Conservation (phyloP, 2,888 invertebrate genomes). For the Yponomeuta cagnagella region DNA sequence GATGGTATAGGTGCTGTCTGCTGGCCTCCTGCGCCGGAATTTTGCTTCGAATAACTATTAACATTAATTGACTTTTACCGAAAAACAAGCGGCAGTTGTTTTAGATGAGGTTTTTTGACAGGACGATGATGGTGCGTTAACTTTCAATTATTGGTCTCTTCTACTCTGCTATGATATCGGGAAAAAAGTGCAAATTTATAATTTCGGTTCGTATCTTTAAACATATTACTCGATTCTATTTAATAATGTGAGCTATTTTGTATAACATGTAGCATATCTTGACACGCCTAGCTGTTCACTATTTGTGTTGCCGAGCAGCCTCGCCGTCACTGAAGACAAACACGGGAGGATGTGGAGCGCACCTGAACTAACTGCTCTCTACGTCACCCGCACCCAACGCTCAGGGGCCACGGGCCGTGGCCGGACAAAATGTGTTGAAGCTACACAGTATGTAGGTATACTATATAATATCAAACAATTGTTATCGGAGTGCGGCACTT, state of each 20-base stretch:
- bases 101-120: background rate
- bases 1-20: constrained; percentile 14
- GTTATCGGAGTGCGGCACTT: background rate
- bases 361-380: constrained; percentile 45
- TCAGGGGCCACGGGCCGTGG: constrained; percentile 39
- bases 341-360: constrained; percentile 49
- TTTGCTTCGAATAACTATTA: constrained; percentile 49
- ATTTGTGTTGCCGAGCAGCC: background rate
- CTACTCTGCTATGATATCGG: constrained; percentile 17
- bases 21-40: constrained; percentile 37
- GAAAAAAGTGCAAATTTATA: background rate
- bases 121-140: constrained; percentile 54
- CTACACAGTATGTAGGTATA: background rate
- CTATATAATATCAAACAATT: background rate
- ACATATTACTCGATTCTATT: too few species aligned
- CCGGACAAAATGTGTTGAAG: constrained; percentile 21
- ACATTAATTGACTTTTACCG: constrained; percentile 42
- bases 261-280: background rate
- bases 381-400: background rate
- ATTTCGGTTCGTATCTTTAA: background rate
- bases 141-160: constrained; percentile 36
- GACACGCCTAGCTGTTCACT: background rate
- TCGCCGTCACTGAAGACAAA: constrained; percentile 30
- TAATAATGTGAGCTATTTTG: background rate
- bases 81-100: constrained; percentile 11